Evolutionary conservation across 2,888 invertebrate species (phyloP), one percentile per base, ranked within the genome.

Genomic region (Heterodera filipjevi): DNA sequence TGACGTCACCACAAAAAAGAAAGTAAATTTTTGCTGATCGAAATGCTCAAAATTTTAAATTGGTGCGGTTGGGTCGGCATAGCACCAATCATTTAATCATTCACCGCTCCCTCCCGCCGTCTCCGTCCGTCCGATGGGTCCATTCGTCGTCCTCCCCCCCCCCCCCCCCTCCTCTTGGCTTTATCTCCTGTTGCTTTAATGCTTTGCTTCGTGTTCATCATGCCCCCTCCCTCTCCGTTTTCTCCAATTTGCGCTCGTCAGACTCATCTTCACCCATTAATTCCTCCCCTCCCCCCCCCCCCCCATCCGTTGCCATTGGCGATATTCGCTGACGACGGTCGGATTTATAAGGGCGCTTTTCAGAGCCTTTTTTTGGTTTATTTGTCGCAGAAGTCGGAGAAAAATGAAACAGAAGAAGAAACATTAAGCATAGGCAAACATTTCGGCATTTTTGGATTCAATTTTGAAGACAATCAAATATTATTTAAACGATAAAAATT

Each of bases 191-290:
- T 59, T 22, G 59, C 59, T n/a, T 59, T 6, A n/a, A 1, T 16
- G 44, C 46, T 49, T 14, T 49, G 46, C 46, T 5, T 49, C 16
- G 6, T 16, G 6, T 19, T 5, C 46, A 12, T 49, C 46, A 16
- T 49, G 12, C 14, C 19, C n/a, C 19, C 19, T 14, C n/a, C 5
- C 59, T 10, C 27, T 59, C 59, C 39, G 39, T 10, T 39, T 39
- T 39, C 39, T 39, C 59, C 59, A 59, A 59, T 59, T 59, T 59
- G n/a, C 59, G 59, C 59, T 59, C n/a, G 22, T 59, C 59, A n/a
- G 59, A n/a, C 59, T 27, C 59, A 59, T 59, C 59, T 59, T n/a
- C 59, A 16, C 59, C 59, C 19, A 16, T 27, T n/a, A n/a, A n/a
- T 27, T 27, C 59, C n/a, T 27, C n/a, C 59, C n/a, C 59, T 10